Evolutionary conservation across 2,113 vertebrate genomes (phyloP).

Genomic region (Bagarius yarrelli): DNA sequence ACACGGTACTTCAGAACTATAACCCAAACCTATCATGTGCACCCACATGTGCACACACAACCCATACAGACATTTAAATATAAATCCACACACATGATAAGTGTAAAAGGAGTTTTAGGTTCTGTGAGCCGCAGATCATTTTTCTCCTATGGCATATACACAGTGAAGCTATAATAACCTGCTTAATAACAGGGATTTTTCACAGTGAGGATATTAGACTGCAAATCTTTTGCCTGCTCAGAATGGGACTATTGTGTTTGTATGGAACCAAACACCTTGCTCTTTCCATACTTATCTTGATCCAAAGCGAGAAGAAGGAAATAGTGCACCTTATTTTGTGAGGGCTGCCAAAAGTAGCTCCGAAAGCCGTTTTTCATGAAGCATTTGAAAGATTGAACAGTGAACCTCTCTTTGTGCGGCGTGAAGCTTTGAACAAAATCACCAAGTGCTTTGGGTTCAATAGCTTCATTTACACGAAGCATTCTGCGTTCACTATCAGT

Average conservation of each 20-base stretch:
- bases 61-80: conserved; percentile 41
- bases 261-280: conserved; percentile 31
- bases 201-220: background rate
- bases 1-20: conserved; percentile 36
- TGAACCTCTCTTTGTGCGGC: conserved; percentile 27
- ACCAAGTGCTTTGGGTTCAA: conserved; percentile 41
- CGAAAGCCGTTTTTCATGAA: conserved; percentile 42
- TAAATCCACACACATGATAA: conserved; percentile 42
- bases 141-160: conserved; percentile 24
- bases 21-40: conserved; percentile 38
- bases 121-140: conserved; percentile 13
- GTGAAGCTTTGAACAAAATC: conserved; percentile 38
- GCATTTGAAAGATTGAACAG: conserved; percentile 27
- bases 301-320: conserved; percentile 35
- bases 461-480: conserved; percentile 44
- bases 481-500: background rate
- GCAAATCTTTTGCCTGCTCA: conserved; percentile 29
- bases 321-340: conserved; percentile 38
- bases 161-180: background rate
- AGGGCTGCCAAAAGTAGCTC: conserved; percentile 39
- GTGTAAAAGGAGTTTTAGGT: conserved; percentile 17
- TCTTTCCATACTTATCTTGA: conserved; percentile 46
- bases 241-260: conserved; percentile 45
- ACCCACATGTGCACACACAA: conserved; percentile 43
- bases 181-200: conserved; percentile 26